Base-by-base conservation (phyloP, 1,140 invertebrate genomes). In the Penaeus indicus region DNA sequence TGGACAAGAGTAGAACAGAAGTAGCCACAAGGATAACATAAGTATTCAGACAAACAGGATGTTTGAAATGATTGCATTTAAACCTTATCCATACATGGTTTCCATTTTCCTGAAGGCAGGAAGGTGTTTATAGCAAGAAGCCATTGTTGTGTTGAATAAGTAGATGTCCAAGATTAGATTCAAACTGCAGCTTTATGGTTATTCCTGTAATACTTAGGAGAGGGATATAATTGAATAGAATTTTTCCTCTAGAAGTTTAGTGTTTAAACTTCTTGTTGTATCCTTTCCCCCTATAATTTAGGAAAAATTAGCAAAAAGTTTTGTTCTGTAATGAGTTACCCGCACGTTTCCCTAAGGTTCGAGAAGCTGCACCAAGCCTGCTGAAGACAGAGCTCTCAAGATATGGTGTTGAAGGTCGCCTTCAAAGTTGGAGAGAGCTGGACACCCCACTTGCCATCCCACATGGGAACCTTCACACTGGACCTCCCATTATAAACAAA, bases 361-460 rank as follows among this genome's bases (percentile, higher is more conserved):
- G 99, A 18, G 98, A 99, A 93, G 98, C 99, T 0, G 97, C 98
- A 0, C n/a, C 99, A 99, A 92, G 98, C 98, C 38, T 99, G 2
- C 93, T 99, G 0, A 93, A 99, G 11, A 97, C 98, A 13, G 99
- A 99, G 93, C 93, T 99, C 1, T 95, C 96, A 72, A 94, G 97
- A 93, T n/a, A 95, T 99, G 98, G 98, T 19, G 95, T 96, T 0
- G 97, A 97, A 93, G 98, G 98, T 2, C 95, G 98, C 38, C n/a
- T n/a, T 98, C 98, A 93, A 94, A 95, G 1, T 93, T 99, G 16
- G 97, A 0, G 98, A 99, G 92, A 95, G 95, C 91, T 99, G 98
- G 98, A 96, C 97, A 0, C 97, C 98, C 13, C 88, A 96, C 93
- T 93, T 99, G 11, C 98, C 98, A 0, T 95, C 96, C 84, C 97